These are phyloP conservation scores for Morpho helenor DNA, from an alignment of 2,888 invertebrate species.

Conservation along the genomic window DNA sequence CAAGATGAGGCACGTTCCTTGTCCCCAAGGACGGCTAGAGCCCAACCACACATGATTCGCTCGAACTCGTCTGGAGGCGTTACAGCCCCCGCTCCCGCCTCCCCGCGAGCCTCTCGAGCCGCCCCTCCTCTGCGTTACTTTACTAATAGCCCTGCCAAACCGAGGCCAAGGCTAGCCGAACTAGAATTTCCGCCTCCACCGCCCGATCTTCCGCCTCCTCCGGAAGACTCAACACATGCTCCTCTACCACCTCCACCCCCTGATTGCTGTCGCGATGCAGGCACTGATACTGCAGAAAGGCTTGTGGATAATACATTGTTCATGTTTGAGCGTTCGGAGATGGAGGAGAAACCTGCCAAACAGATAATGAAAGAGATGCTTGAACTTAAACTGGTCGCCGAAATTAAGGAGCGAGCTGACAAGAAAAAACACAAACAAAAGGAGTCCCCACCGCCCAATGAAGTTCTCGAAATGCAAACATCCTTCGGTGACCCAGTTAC, in stretches of 20 bases:
- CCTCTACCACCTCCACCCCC: conserved; percentile 75
- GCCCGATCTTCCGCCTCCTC: conserved; percentile 87
- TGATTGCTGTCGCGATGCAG: conserved; percentile 79
- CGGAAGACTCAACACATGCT: conserved; percentile 79
- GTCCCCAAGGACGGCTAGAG: conserved; percentile 83
- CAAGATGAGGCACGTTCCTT: conserved; percentile 75
- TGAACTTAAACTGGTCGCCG: conserved; percentile 88
- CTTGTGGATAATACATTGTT: conserved; percentile 75
- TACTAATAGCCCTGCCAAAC: conserved; percentile 84
- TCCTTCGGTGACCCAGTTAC: conserved; percentile 86
- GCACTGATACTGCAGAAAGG: conserved; percentile 83
- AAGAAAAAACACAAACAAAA: conserved; percentile 78
- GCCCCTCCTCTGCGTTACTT: conserved; percentile 74
- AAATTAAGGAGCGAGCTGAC: conserved; percentile 89
- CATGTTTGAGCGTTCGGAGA: conserved; percentile 77
- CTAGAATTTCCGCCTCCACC: conserved; percentile 94
- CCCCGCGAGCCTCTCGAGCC: conserved; percentile 57
- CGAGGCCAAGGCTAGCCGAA: conserved; percentile 88
- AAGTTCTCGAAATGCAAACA: conserved; percentile 38
- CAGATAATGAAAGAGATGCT: conserved; percentile 89
- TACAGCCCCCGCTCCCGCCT: conserved; percentile 77
- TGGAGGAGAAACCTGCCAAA: conserved; percentile 48
- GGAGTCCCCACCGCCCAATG: conserved; percentile 67
- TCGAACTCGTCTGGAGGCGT: conserved; percentile 94
- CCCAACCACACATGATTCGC: conserved; percentile 91